Evolutionary conservation across 2,888 invertebrate genomes (phyloP), one percentile per base, ranked within the genome.

Genomic region (Ecliptopera silaceata): DNA sequence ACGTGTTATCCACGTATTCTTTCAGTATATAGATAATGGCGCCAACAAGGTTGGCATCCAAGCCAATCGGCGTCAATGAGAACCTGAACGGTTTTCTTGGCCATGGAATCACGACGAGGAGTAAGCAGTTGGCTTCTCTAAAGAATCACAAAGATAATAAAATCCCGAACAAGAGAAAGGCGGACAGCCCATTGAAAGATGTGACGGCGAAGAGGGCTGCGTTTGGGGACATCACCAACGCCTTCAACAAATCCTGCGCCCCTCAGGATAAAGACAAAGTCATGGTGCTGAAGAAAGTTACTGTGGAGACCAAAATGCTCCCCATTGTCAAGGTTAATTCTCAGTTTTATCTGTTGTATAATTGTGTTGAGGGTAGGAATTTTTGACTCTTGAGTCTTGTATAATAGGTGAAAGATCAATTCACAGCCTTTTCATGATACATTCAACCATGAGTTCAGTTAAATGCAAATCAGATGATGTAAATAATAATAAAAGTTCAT

Each of bases 161-260:
- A 75, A 80, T 88, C 18, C 89, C 93, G 51, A 92, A 92, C 47
- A 97, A 97, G 81, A 92, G 97, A 75, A 97, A 97, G 92, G 97
- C 97, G 1, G 93, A 93, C 63, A 96, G 96, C 54, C 96, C 96
- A 3, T 75, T 94, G 41, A 96, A 95, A 83, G 95, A 95, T 77
- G 94, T 93, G 66, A 93, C 92, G 47, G 93, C 94, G 4, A 97
- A 97, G 81, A 92, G 97, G 71, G 95, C 96, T 38, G 97, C 97
- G 2, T 94, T 98, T 75, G 96, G 96, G 60, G 97, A 97, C 81
- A 93, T 97, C 66, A 96, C 97, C 47, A 97, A 97, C 86, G 95
- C 94, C 63, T 83, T 88, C 66, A 85, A 88, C 70, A 91, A 92
- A 68, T 78, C 88, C 41, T 75, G 72, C 49, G 84, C 75, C 12